Conservation (phyloP, 2,888 invertebrate species). For the Rhingia rostrata region DNA sequence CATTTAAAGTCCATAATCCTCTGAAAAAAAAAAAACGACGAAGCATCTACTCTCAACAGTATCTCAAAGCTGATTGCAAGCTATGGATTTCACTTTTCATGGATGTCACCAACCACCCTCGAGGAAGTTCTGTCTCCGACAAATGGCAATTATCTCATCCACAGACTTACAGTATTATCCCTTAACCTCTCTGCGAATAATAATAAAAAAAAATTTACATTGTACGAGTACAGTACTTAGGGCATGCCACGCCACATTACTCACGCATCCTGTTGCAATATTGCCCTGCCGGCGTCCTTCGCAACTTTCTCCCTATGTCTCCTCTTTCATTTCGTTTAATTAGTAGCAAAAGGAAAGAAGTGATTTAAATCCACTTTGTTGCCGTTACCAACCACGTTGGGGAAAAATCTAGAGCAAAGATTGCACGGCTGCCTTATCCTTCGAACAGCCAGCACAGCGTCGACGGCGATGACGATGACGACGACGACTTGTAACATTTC, state of each 20-base stretch:
- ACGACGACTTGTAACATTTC: slow-evolving; percentile 47
- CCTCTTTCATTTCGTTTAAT: slow-evolving; percentile 41
- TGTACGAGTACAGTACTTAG: background rate
- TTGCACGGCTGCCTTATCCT: background rate
- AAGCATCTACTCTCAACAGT: background rate
- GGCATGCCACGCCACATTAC: slow-evolving; percentile 11
- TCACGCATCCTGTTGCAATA: slow-evolving; percentile 13
- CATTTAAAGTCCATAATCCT: slow-evolving; percentile 1
- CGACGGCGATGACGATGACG: background rate
- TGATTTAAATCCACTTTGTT: slow-evolving; percentile 41
- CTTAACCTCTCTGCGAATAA: slow-evolving; percentile 6
- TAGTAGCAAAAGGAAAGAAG: slow-evolving; percentile 41
- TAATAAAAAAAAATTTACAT: background rate
- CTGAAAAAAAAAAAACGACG: background rate
- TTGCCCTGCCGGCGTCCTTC: background rate
- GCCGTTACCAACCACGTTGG: background rate
- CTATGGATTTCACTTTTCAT: slow-evolving; percentile 7
- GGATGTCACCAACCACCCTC: background rate
- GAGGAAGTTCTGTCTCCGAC: background rate
- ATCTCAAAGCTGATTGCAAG: background rate
- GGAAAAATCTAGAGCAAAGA: slow-evolving; percentile 37
- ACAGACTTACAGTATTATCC: slow-evolving; percentile 21
- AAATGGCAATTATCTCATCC: slow-evolving; percentile 21
- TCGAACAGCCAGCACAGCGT: no score
- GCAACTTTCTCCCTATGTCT: slow-evolving; percentile 10